These are phyloP conservation scores for Argyrosomus regius DNA, from an alignment of 2,797 vertebrate genomes.

Conservation along the genomic window DNA sequence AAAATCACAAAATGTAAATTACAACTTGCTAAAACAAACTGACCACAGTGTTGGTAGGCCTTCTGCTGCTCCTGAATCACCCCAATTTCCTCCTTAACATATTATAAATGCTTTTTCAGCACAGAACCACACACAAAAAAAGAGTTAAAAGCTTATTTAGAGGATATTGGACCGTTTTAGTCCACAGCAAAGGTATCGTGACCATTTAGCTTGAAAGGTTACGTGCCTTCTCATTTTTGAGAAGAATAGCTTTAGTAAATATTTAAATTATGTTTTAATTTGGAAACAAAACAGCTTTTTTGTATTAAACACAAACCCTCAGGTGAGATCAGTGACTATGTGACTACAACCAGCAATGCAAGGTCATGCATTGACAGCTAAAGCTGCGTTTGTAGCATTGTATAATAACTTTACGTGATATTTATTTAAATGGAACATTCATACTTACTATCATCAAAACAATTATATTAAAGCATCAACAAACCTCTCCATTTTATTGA, in stretches of 20 bases:
- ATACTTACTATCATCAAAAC: neutral
- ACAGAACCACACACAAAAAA: neutral
- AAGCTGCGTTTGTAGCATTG: neutral
- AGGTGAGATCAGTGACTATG: neutral
- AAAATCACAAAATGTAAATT: conserved; percentile 56
- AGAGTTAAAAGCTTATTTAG: conserved; percentile 11
- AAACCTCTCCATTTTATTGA: too few relatives aligned
- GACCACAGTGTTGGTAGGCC: conserved; percentile 46
- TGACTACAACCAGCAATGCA: neutral
- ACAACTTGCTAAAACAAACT: conserved; percentile 47
- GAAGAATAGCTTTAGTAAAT: neutral
- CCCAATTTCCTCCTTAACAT: conserved; percentile 7
- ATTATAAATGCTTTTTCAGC: conserved; percentile 25
- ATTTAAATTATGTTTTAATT: neutral
- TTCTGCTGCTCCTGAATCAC: conserved; percentile 41
- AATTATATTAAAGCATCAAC: too few relatives aligned
- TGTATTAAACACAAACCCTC: neutral
- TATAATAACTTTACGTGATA: neutral
- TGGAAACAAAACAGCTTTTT: neutral
- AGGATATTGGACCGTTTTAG: neutral
- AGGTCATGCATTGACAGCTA: neutral
- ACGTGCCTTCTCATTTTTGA: neutral
- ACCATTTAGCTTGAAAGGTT: neutral
- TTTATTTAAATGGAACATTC: neutral
- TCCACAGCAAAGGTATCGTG: neutral